Conservation (phyloP, 2,888 invertebrate genomes). For the Mimachlamys varia region DNA sequence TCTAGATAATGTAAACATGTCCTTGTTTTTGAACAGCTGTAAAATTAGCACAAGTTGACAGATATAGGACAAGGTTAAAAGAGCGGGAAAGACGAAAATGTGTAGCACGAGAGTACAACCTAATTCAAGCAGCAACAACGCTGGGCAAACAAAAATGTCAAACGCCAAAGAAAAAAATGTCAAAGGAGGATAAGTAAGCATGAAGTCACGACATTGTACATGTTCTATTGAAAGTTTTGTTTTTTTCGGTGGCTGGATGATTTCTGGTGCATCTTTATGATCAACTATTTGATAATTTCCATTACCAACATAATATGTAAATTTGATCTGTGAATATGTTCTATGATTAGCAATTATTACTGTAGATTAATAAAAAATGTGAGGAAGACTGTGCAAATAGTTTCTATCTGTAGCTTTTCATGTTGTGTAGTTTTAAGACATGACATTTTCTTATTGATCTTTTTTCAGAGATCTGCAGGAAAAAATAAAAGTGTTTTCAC, state of each 20-base stretch:
- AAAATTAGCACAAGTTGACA: constrained; percentile 95
- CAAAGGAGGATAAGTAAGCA: constrained; percentile 90
- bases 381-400: too few species aligned
- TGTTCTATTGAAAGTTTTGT: too few species aligned
- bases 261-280: too few species aligned
- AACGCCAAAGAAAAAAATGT: constrained; percentile 82
- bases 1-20: too few species aligned
- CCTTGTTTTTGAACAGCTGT: constrained; percentile 84
- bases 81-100: constrained; percentile 95
- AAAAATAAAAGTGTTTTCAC: constrained; percentile 92
- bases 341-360: too few species aligned
- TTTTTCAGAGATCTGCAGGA: constrained; percentile 86
- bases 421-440: not conserved
- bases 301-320: too few species aligned
- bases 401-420: too few species aligned
- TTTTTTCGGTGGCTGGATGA: too few species aligned
- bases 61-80: constrained; percentile 85
- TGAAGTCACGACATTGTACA: not conserved
- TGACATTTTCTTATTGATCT: constrained; percentile 37
- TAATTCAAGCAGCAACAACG: constrained; percentile 92
- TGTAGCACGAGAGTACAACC: constrained; percentile 93
- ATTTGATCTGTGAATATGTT: too few species aligned
- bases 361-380: too few species aligned
- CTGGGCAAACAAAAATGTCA: constrained; percentile 85
- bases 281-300: too few species aligned